phyloP scores from a whole-genome alignment of 2,113 vertebrate species.

The Saguinus midas region DNA sequence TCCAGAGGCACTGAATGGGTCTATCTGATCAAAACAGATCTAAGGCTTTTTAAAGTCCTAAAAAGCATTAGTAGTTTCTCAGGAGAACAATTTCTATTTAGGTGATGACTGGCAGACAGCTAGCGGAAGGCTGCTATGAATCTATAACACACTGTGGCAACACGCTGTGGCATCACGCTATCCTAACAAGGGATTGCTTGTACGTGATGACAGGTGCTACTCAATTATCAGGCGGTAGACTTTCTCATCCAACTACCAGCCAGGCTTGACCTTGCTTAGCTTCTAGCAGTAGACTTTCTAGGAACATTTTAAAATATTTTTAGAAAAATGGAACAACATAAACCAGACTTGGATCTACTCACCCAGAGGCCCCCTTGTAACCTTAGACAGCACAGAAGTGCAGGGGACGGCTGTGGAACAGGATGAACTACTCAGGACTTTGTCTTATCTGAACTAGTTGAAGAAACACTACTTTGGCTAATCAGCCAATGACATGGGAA shows the following conservation, averaged over 20 bases:
- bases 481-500: background rate
- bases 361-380: background rate
- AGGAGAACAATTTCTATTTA: background rate
- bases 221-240: background rate
- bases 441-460: background rate
- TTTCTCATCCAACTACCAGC: no score
- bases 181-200: background rate
- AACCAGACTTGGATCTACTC: background rate
- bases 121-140: background rate
- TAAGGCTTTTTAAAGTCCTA: background rate
- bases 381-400: background rate
- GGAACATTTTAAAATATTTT: background rate
- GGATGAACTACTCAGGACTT: background rate
- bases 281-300: background rate
- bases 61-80: background rate
- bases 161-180: no score
- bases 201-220: accelerated
- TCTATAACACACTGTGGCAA: accelerated
- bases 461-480: background rate
- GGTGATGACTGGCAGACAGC: background rate
- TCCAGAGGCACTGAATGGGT: background rate
- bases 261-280: no score
- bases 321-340: background rate
- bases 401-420: background rate
- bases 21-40: background rate